Conservation (phyloP, 2,113 vertebrate species). For the Brienomyrus longianalis region DNA sequence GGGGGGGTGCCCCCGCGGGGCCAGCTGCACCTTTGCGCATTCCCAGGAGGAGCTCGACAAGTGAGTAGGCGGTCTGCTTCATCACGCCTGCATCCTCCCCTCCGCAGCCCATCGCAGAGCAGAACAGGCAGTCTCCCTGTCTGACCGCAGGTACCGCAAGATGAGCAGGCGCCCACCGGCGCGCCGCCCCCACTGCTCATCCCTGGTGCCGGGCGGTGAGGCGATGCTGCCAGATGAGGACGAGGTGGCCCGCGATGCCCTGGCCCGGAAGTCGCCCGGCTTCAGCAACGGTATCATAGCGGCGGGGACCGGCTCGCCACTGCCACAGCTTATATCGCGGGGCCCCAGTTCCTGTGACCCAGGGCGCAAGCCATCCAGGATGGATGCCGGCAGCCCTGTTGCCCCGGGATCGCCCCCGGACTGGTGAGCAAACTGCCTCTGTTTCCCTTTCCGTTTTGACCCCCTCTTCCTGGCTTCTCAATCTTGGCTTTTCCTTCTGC, state of each 20-base stretch:
- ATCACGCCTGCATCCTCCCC: too few species aligned
- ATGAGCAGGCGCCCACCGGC: slow-evolving; percentile 93
- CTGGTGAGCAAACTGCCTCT: slow-evolving; percentile 58
- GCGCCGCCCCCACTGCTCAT: slow-evolving; percentile 72
- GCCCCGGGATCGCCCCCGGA: slow-evolving; percentile 90
- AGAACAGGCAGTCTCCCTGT: too few species aligned
- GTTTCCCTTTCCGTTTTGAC: background rate
- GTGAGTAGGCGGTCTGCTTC: slow-evolving; percentile 61
- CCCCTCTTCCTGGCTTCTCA: background rate
- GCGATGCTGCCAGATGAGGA: slow-evolving; percentile 79
- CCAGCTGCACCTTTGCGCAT: slow-evolving; percentile 96
- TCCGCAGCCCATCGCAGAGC: too few species aligned
- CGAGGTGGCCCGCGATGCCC: slow-evolving; percentile 67
- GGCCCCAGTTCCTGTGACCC: slow-evolving; percentile 80
- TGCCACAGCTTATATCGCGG: slow-evolving; percentile 83
- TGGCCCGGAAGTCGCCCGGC: slow-evolving; percentile 72
- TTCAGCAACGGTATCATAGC: slow-evolving; percentile 82
- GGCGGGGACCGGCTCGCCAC: slow-evolving; percentile 52
- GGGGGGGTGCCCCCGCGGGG: slow-evolving; percentile 91
- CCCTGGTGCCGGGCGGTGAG: slow-evolving; percentile 71
- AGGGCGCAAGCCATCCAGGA: slow-evolving; percentile 76
- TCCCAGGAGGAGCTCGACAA: slow-evolving; percentile 98
- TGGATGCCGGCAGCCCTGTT: slow-evolving; percentile 78
- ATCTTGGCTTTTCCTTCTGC: background rate
- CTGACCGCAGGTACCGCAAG: slow-evolving; percentile 78